Conservation (phyloP, 2,888 invertebrate species). For the Melanostoma mellinum region DNA sequence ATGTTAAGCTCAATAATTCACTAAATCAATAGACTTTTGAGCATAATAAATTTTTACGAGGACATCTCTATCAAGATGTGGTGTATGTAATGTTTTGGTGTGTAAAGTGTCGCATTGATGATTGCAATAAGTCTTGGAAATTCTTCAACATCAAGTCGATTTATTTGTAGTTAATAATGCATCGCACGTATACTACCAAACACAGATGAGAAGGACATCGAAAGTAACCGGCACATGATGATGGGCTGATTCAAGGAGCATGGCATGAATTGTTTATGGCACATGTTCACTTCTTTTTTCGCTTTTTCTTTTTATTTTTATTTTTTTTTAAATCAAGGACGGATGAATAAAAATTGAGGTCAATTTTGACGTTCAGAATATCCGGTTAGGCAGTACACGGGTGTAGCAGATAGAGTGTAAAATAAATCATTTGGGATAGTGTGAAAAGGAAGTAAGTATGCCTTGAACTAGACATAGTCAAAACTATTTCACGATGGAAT, state of each 20-base stretch:
- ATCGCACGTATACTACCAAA: not conserved
- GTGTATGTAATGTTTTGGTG: not conserved
- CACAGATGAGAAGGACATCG: conserved; percentile 43
- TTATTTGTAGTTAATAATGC: conserved; percentile 6
- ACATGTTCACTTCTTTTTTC: not conserved
- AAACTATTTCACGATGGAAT: too few species aligned
- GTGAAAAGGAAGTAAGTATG: too few species aligned
- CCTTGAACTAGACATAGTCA: too few species aligned
- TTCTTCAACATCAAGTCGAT: not conserved
- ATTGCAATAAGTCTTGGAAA: conserved; percentile 6
- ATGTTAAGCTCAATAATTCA: conserved; percentile 29
- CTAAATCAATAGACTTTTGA: conserved; percentile 20
- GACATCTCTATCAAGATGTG: conserved; percentile 6
- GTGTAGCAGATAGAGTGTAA: not conserved
- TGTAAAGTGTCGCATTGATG: not conserved
- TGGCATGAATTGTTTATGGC: not conserved
- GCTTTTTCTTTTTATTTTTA: not conserved
- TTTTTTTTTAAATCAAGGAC: conserved; percentile 53
- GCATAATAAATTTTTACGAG: conserved; percentile 4
- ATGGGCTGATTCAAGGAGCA: conserved; percentile 38
- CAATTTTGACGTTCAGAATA: conserved; percentile 43
- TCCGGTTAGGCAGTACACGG: conserved; percentile 9
- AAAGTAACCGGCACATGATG: conserved; percentile 46
- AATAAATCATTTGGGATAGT: not conserved
- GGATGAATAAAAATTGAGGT: conserved; percentile 56